Base-by-base conservation (phyloP, 2,888 invertebrate species). In the Macropis europaea region DNA sequence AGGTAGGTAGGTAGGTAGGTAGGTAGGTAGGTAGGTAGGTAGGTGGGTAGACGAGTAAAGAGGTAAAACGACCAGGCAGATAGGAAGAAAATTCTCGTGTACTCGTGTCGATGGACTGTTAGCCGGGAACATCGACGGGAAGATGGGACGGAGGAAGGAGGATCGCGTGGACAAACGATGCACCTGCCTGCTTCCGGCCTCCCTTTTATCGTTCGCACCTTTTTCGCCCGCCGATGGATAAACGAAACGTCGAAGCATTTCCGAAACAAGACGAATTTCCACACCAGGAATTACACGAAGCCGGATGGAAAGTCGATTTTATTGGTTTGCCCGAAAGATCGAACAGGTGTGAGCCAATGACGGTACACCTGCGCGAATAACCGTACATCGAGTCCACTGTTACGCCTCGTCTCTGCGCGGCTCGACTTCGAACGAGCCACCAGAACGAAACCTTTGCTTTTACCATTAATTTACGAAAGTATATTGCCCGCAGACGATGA, bases 331-430 rank as follows among this genome's bases (percentile, higher is more conserved):
- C 11, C 17, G 50, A 47, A 42, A 52, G 45, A 72, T 57, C 40
- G 42, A 50, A 57, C 72, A 72, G 72, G 72, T 72, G 72, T 38
- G 28, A 26, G 15, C 24, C 19, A 26, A 11, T 32, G 43, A 11
- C 11, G 32, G 9, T 38, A 56, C 72, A 72, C 72, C 72, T 72
- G 72, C 63, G 34, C 13, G 72, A 34, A 40, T 63, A 52, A 56
- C 63, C 56, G 63, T 63, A 56, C 38, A 34, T 40, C 40, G 52
- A 11, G 4, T 38, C 48, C 17, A 50, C 62, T 45, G 38, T 56
- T 56, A 38, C n/a, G 36, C 17, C 24, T 15, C 1, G n/a, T 7
- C 15, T 13, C 26, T 7, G 11, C 45, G 36, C 1, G 9, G 28
- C 15, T 36, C 15, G 13, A 6, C 17, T 63, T 22, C 11, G 3